Conservation (phyloP, 2,888 invertebrate genomes). For the Nezara viridula region DNA sequence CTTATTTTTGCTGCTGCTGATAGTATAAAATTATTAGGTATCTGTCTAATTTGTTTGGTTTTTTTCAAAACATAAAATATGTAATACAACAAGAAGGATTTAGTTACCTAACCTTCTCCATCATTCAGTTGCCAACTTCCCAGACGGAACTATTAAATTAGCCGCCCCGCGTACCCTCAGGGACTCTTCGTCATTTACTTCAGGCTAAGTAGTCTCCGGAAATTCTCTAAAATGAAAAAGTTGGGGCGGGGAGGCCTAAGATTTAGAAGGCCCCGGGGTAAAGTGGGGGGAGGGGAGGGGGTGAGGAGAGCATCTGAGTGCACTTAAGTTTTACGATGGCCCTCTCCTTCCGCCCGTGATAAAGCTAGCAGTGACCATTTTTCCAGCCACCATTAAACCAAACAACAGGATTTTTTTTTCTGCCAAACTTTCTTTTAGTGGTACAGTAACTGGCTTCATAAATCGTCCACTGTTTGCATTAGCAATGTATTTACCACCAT, state of each 20-base stretch:
- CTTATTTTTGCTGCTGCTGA: too few relatives aligned
- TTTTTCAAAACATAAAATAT: neutral
- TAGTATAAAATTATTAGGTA: too few relatives aligned
- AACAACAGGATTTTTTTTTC: conserved; percentile 26
- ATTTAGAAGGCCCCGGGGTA: conserved; percentile 21
- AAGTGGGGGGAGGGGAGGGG: conserved; percentile 9
- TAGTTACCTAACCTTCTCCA: neutral
- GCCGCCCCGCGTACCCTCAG: neutral
- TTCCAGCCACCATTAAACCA: conserved; percentile 26
- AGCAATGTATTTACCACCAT: neutral
- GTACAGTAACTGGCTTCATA: conserved; percentile 14
- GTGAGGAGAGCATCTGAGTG: conserved; percentile 27
- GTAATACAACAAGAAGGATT: neutral
- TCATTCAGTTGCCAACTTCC: neutral
- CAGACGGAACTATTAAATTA: conserved; percentile 1
- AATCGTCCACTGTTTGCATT: neutral
- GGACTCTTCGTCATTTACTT: conserved; percentile 32
- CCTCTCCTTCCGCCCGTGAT: neutral
- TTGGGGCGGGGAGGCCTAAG: neutral
- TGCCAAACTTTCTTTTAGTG: conserved; percentile 18
- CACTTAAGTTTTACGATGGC: conserved; percentile 46
- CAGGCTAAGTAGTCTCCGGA: conserved; percentile 9
- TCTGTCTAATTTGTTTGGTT: too few relatives aligned
- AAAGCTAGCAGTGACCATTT: conserved; percentile 43
- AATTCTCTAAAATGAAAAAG: conserved; percentile 43